phyloP scores from a whole-genome alignment of 2,113 vertebrate genomes.

The Peromyscus maniculatus region DNA sequence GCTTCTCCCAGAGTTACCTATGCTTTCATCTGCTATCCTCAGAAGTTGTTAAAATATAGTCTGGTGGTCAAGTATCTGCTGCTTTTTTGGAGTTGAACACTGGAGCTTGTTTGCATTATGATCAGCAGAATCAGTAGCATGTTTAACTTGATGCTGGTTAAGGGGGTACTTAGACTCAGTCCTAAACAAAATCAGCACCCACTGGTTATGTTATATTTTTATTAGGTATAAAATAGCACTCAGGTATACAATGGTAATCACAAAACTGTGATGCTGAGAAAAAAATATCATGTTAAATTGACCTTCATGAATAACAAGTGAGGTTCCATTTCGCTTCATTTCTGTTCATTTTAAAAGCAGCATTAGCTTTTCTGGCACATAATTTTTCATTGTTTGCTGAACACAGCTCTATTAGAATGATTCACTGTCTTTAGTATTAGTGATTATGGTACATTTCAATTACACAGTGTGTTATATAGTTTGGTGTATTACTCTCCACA shows the following conservation, averaged over 20 bases:
- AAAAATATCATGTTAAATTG: constrained; percentile 88
- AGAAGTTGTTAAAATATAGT: constrained; percentile 74
- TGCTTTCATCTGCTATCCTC: constrained; percentile 33
- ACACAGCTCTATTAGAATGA: constrained; percentile 88
- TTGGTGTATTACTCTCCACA: constrained; percentile 84
- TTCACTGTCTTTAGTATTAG: constrained; percentile 90
- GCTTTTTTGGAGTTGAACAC: constrained; percentile 71
- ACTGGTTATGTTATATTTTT: constrained; percentile 87
- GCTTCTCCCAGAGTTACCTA: constrained; percentile 73
- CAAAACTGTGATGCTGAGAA: constrained; percentile 82
- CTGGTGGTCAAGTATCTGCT: constrained; percentile 79
- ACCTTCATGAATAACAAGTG: constrained; percentile 89
- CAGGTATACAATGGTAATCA: constrained; percentile 88
- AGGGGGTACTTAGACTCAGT: constrained; percentile 75
- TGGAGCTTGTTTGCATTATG: constrained; percentile 78
- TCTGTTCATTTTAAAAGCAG: constrained; percentile 88
- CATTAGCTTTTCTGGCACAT: constrained; percentile 89
- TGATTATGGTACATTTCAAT: constrained; percentile 88
- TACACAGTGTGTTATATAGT: constrained; percentile 83
- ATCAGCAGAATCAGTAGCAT: constrained; percentile 58
- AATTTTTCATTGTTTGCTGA: constrained; percentile 91
- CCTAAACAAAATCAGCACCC: constrained; percentile 86
- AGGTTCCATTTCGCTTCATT: constrained; percentile 89
- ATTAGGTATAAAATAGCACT: constrained; percentile 86
- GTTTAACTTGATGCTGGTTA: constrained; percentile 78